A percentile compares a stretch with the other conserved stretches of the same genome.
Evolutionary conservation across 2,797 vertebrate genomes (phyloP).

Genomic region (Gymnopithys bicolor): DNA sequence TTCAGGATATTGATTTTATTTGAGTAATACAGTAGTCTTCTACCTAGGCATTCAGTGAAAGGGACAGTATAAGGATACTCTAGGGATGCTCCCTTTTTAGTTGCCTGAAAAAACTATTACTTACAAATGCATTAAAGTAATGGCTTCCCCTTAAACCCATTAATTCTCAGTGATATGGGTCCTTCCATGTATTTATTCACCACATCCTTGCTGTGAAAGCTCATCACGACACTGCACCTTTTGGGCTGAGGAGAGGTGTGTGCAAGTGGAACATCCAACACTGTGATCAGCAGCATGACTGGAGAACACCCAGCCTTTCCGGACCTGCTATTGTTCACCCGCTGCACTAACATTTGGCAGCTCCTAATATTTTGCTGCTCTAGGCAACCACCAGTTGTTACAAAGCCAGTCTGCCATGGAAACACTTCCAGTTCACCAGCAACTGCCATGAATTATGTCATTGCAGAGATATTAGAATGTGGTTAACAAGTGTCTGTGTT

Average conservation of each 20-base stretch:
- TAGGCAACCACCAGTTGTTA: slow-evolving; percentile 30
- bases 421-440: background rate
- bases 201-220: background rate
- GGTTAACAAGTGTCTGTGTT: background rate
- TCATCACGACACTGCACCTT: background rate
- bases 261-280: background rate
- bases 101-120: background rate
- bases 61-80: background rate
- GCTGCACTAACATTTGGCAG: background rate
- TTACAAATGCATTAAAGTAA: background rate
- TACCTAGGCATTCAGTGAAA: background rate
- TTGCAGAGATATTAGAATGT: background rate
- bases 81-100: background rate
- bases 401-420: slow-evolving; percentile 12
- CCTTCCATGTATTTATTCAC: background rate
- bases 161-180: background rate
- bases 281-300: rapidly evolving
- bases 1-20: background rate
- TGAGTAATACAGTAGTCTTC: background rate
- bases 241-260: background rate
- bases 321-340: rapidly evolving
- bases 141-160: background rate
- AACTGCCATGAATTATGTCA: background rate
- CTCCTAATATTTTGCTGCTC: slow-evolving; percentile 38
- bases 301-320: background rate